Evolutionary conservation across 2,113 vertebrate genomes (phyloP), one percentile per base, ranked within the genome.

Genomic region (Gyps fulvus): DNA sequence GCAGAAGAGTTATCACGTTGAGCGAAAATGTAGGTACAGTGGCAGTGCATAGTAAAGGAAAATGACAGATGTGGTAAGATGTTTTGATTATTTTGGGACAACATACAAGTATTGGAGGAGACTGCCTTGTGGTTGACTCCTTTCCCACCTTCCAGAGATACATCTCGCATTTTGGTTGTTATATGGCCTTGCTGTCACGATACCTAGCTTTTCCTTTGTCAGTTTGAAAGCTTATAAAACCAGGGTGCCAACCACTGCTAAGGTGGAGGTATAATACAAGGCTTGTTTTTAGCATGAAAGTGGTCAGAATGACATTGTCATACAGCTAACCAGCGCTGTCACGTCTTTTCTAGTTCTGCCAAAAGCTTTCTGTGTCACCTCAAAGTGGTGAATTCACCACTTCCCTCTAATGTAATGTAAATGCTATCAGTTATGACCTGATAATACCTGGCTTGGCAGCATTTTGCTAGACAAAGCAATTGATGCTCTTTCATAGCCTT

Each of bases 1-100:
- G 70, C 13, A 43, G 15, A 71, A 42, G 67, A 58, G 16, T 42
- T 50, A n/a, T 4, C 61, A 66, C 0, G 0, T 1, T 43, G 52
- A 77, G n/a, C 58, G 57, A 57, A 71, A 72, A 69, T 40, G 17
- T 32, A 42, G n/a, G 21, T 45, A 25, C 14, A 43, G 49, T 61
- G 34, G 59, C 7, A 43, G 27, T 23, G 13, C 20, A n/a, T 6
- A 54, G 42, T 55, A 78, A 82, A 71, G 36, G 27, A 89, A 87
- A 84, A 61, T 0, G 0, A 67, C n/a, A 55, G 57, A 43, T 49
- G 13, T 47, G 8, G 26, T 43, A 52, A 76, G 18, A 49, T 32
- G 8, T 58, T 90, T 59, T 79, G 14, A 70, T 76, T 80, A n/a
- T 71, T 93, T 82, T 72, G 26, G 38, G 31, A 17, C 62, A 3